phyloP scores from a whole-genome alignment of 1,140 invertebrate species.

The Bicyclus anynana region DNA sequence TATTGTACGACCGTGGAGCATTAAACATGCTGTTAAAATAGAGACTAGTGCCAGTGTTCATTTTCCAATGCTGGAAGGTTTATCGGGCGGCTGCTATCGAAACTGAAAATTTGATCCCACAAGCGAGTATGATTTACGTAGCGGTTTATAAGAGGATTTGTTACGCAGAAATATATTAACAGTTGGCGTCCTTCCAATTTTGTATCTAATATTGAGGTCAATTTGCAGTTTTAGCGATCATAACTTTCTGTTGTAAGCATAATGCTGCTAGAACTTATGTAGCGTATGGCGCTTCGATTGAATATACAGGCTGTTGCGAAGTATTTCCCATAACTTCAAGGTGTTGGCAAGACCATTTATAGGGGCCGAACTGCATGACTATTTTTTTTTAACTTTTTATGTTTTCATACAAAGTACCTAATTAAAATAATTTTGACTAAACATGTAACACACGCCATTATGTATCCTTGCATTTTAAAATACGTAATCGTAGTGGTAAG shows the following conservation, averaged over 20 bases:
- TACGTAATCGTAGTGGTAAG: too few species aligned
- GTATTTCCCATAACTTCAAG: too few species aligned
- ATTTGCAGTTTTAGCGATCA: background rate
- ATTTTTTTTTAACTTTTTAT: too few species aligned
- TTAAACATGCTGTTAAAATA: constrained; percentile 31
- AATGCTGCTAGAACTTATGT: background rate
- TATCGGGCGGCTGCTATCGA: constrained; percentile 24
- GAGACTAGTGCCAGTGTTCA: constrained; percentile 21
- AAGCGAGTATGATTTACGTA: constrained; percentile 31
- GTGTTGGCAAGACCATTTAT: too few species aligned
- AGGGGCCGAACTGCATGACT: too few species aligned
- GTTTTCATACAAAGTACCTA: too few species aligned
- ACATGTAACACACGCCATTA: too few species aligned
- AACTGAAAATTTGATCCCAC: constrained; percentile 33
- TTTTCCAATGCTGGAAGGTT: constrained; percentile 23
- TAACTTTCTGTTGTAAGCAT: background rate
- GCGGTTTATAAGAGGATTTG: constrained; percentile 30
- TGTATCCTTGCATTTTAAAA: too few species aligned
- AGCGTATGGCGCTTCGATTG: too few species aligned
- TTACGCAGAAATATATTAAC: constrained; percentile 25
- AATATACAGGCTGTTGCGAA: too few species aligned
- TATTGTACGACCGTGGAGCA: constrained; percentile 23
- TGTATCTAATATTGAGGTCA: constrained; percentile 9
- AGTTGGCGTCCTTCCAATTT: constrained; percentile 19
- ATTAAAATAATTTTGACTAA: too few species aligned